A percentile compares a stretch with the other conserved stretches of the same genome.
Evolutionary conservation across 2,888 invertebrate genomes (phyloP).

Genomic region (Ferdinandea cuprea): DNA sequence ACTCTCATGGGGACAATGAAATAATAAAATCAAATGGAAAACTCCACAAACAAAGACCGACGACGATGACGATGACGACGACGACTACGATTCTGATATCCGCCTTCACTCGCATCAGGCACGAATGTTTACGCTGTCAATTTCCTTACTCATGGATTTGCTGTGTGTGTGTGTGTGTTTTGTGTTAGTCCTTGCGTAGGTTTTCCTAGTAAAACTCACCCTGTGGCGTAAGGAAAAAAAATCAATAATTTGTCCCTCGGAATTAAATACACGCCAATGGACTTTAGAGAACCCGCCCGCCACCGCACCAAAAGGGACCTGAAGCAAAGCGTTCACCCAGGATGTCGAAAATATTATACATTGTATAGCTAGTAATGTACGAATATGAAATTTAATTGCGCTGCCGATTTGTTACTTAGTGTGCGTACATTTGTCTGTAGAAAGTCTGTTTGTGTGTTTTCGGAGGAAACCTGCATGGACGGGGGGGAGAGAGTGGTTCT

Average conservation of each 20-base stretch:
- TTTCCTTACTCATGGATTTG: slow-evolving; percentile 44
- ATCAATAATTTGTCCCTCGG: slow-evolving; percentile 65
- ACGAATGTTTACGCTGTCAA: slow-evolving; percentile 62
- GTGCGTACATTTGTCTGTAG: slow-evolving; percentile 13
- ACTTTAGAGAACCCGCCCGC: slow-evolving; percentile 1
- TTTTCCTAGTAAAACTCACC: slow-evolving; percentile 57
- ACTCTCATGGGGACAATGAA: slow-evolving; percentile 26
- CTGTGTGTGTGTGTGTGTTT: slow-evolving; percentile 15
- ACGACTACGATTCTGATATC: too few relatives aligned
- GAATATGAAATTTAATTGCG: slow-evolving; percentile 69
- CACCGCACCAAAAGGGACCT: slow-evolving; percentile 37
- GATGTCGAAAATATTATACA: slow-evolving; percentile 1
- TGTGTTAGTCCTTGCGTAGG: slow-evolving; percentile 49
- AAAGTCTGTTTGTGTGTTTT: slow-evolving; percentile 7
- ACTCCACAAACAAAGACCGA: slow-evolving; percentile 32
- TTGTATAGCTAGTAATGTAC: slow-evolving; percentile 40
- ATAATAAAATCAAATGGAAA: slow-evolving; percentile 66
- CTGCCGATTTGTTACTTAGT: slow-evolving; percentile 58
- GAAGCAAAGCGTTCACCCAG: slow-evolving; percentile 2
- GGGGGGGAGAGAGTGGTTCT: slow-evolving; percentile 21
- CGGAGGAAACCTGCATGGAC: too few relatives aligned
- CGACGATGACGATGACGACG: too few relatives aligned
- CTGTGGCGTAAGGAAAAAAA: slow-evolving; percentile 34
- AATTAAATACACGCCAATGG: slow-evolving; percentile 47
- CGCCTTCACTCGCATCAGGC: slow-evolving; percentile 39